A percentile compares a stretch with the other conserved stretches of the same genome.
Conservation (phyloP, 2,113 vertebrate species). For the Pterocles orientalis region DNA sequence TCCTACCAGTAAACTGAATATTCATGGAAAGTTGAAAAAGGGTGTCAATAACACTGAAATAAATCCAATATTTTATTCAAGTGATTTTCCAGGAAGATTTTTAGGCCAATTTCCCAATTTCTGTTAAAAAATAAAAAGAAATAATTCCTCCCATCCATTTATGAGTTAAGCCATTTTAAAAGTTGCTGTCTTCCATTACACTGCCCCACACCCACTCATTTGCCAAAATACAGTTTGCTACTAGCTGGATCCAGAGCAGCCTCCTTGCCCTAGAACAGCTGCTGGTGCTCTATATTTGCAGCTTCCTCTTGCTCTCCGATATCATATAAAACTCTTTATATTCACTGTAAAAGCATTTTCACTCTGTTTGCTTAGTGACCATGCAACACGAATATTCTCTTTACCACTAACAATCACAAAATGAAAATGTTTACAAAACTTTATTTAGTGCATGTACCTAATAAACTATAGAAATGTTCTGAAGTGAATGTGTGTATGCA, state of each 20-base stretch:
- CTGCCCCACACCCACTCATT: neutral
- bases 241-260: neutral
- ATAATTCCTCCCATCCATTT: neutral
- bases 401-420: constrained; percentile 37
- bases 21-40: constrained; percentile 15
- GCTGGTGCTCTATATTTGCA: constrained; percentile 2
- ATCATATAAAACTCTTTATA: constrained; percentile 60
- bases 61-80: neutral
- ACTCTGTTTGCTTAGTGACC: constrained; percentile 48
- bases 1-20: neutral
- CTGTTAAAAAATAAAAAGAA: neutral
- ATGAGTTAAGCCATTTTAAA: constrained; percentile 36
- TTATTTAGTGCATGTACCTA: neutral
- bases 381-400: constrained; percentile 39
- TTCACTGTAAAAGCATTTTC: constrained; percentile 66
- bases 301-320: constrained; percentile 44
- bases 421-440: constrained; percentile 53
- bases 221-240: neutral
- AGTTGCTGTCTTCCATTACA: constrained; percentile 9
- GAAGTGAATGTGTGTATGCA: neutral
- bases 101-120: neutral
- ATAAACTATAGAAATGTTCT: neutral
- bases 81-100: neutral
- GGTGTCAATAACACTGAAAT: constrained; percentile 6
- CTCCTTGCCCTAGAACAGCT: constrained; percentile 34